Evolutionary conservation across 1,140 invertebrate genomes (phyloP), one percentile per base, ranked within the genome.

Genomic region (Catajapyx aquilonaris): DNA sequence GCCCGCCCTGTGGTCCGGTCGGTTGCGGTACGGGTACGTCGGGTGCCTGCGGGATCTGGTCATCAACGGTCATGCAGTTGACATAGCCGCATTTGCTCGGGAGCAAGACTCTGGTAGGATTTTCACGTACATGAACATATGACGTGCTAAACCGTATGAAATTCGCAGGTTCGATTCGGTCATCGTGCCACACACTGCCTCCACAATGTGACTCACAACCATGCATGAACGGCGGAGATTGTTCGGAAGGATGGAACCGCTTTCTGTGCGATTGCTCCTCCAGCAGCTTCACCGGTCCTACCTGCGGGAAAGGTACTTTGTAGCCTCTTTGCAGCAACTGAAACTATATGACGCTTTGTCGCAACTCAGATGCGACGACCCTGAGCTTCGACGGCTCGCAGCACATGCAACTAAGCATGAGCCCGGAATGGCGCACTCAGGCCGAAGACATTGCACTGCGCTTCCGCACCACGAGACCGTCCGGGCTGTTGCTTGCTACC

Each of bases 171-270:
- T 80, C 81, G 31, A 78, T 90, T 31, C 70, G 80, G 43, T 76
- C 84, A 7, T 73, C 80, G 15, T 88, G 83, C 54, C 83, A 83
- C 52, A 71, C 72, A 23, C 71, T 79, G 47, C 62, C 76, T 28
- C 67, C 76, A 37, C 80, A 88, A 46, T 95, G 91, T 54, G 65
- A 66, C 22, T 75, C 74, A 2, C 65, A 72, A 40, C 86, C 90
- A 0, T 98, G 93, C 54, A 73, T 88, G 52, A 87, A 97, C 52
- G 74, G 76, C 13, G 90, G 88, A 10, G 59, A 65, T 20, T 98
- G 94, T 57, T 58, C 69, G 10, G 87, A 95, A 57, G 93, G 90
- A 4, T 95, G 91, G 87, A 94, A 95, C 57, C 68, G 91, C 42
- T 90, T 88, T 50, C 69, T 88, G 31, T 98, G 94, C 56, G 90